Evolutionary conservation across 1,140 invertebrate species (phyloP), one percentile per base, ranked within the genome.

Genomic region (Schlechtendalia chinensis): DNA sequence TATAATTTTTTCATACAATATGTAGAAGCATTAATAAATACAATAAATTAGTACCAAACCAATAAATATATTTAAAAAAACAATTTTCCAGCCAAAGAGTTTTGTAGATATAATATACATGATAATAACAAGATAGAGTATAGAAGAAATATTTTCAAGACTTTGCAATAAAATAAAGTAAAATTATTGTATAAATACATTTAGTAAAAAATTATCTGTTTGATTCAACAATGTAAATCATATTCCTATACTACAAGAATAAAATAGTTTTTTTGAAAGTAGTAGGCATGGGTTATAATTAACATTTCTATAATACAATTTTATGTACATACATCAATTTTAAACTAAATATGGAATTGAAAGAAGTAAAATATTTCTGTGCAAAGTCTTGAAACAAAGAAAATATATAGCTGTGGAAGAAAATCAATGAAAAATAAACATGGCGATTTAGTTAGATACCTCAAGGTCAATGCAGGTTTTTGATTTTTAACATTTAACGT

Each of bases 381-480:
- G 17, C 47, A n/a, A 53, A 71, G 24, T 19, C 47, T 72, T 29
- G 45, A 47, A 71, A 22, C 27, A 27, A 53, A 53, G 12, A 24
- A 69, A 50, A 53, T 47, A 24, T 47, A 17, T 10, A 39, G 19
- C n/a, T 58, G 5, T 69, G 17, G 45, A 69, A 69, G 24, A 45
- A 6, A 14, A 22, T 45, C 6, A 59, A 77, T 58, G 22, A 63
- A 63, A 59, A 50, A 50, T 63, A 14, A 63, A 79, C 17, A 47
- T 19, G 22, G 22, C 27, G 29, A 47, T 63, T 77, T 77, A 58
- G 22, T 77, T 77, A 61, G 39, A 27, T 79, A 79, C 75, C 75
- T 79, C 58, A 63, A 61, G n/a, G 12, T 79, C 22, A 79, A 79
- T 63, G 75, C 63, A 27, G 58, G 75, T 63, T 79, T 79, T 79